Base-by-base conservation (phyloP, 2,888 invertebrate genomes). In the Nymphalis urticae region DNA sequence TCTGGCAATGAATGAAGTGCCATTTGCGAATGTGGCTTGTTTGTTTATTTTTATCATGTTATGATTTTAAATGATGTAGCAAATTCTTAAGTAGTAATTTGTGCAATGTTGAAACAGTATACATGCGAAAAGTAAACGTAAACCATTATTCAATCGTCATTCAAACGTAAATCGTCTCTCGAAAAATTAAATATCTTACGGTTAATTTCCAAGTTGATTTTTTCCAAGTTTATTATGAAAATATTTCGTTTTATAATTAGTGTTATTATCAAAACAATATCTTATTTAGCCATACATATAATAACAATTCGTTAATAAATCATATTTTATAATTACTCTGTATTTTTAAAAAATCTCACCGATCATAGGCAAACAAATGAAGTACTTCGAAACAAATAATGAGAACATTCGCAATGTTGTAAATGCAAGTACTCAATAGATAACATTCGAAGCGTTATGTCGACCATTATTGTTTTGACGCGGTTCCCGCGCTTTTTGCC, bases 401-500 rank as follows among this genome's bases (percentile, higher is more conserved):
- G 87, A 85, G 88, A 89, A 90, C 85, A 86, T 85, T 85, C 75
- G 80, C 82, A 82, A 85, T 87, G 85, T 87, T 83, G 88, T 85
- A 86, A 87, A 85, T 79, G 76, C 78, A 77, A 74, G 72, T 79
- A 80, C 70, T 71, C 77, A 78, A 82, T 79, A 90, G 89, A 91
- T 91, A 91, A 88, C 87, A 90, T 91, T 89, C 80, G 87, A 85
- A 86, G 87, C 86, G 87, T 89, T 89, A 92, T 90, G 90, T 89
- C 87, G 89, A 87, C 86, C 86, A 87, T 90, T 87, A 89, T 92
- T 90, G 88, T 88, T 85, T 82, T 75, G 80, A 80, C 76, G 80
- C 73, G 78, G 87, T 90, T 93, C 93, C 91, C 92, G 92, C 92
- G 92, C 87, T 91, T 92, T 93, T 93, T 92, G 88, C 83, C 79